phyloP scores from a whole-genome alignment of 2,888 invertebrate species.

The Caenorhabditis becei region DNA sequence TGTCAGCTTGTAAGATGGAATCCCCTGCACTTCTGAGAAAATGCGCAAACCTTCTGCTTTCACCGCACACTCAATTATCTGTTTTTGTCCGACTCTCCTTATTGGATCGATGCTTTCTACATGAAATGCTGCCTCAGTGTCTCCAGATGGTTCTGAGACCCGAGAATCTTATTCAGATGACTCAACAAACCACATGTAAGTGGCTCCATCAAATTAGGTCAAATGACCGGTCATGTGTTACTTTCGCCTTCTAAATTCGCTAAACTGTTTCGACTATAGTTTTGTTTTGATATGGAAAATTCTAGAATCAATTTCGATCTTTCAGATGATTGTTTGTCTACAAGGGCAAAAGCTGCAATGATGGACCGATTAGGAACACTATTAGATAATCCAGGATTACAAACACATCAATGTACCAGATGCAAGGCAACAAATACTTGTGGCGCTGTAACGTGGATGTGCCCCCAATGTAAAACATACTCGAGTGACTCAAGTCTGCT shows the following conservation, averaged over 20 bases:
- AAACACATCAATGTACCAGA: slow-evolving; percentile 77
- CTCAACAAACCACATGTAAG: slow-evolving; percentile 80
- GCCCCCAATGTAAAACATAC: slow-evolving; percentile 80
- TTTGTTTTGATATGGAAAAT: no score
- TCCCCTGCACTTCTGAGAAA: slow-evolving; percentile 80
- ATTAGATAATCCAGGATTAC: slow-evolving; percentile 77
- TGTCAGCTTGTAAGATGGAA: slow-evolving; percentile 81
- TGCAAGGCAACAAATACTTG: slow-evolving; percentile 77
- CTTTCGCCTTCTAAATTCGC: no score
- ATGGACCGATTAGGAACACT: slow-evolving; percentile 79
- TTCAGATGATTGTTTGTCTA: slow-evolving; percentile 81
- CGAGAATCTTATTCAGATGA: slow-evolving; percentile 81
- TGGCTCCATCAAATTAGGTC: no score
- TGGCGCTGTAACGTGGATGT: slow-evolving; percentile 77
- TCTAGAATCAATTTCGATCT: no score
- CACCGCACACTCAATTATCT: slow-evolving; percentile 77
- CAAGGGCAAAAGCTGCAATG: slow-evolving; percentile 79
- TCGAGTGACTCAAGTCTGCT: slow-evolving; percentile 72
- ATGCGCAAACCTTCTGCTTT: slow-evolving; percentile 79
- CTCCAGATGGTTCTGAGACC: slow-evolving; percentile 78
- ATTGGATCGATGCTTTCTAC: slow-evolving; percentile 81
- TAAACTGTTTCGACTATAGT: no score
- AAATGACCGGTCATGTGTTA: no score
- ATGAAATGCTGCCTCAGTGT: slow-evolving; percentile 81
- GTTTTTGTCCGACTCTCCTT: slow-evolving; percentile 81